Conservation (phyloP, 2,888 invertebrate species). For the Melanotus villosus region DNA sequence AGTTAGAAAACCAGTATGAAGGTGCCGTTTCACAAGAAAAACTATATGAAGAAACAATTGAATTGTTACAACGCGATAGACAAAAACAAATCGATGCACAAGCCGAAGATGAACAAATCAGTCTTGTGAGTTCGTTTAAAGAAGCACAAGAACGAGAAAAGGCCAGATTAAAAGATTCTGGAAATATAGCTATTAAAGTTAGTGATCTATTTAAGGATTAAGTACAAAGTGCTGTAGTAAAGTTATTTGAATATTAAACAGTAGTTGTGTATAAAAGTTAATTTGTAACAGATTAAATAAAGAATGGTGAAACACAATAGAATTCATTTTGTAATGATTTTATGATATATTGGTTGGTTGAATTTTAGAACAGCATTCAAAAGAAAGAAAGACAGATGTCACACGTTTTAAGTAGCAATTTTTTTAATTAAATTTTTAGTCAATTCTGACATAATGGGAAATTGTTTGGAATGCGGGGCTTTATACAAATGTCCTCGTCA, state of each 20-base stretch:
- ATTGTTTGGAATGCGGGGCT: background rate
- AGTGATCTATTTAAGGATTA: slow-evolving; percentile 39
- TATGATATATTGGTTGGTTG: too few species aligned
- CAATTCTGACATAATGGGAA: background rate
- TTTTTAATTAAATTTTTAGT: too few species aligned
- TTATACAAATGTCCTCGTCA: background rate
- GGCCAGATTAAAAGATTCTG: slow-evolving; percentile 6
- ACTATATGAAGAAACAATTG: slow-evolving; percentile 66
- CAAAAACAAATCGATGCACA: slow-evolving; percentile 22
- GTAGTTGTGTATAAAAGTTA: background rate
- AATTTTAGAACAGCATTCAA: too few species aligned
- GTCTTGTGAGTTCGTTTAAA: slow-evolving; percentile 53
- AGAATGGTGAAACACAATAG: too few species aligned
- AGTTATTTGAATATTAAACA: too few species aligned
- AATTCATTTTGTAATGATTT: too few species aligned
- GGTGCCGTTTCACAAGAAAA: slow-evolving; percentile 70
- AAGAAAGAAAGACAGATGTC: too few species aligned
- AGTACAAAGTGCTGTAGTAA: background rate
- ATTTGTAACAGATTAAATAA: background rate
- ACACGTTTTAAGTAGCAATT: too few species aligned
- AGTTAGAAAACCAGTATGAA: slow-evolving; percentile 69
- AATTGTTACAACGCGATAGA: slow-evolving; percentile 61
- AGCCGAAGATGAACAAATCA: slow-evolving; percentile 31
- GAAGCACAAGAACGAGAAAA: slow-evolving; percentile 49
- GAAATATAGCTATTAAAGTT: slow-evolving; percentile 35